Conservation (phyloP, 2,797 vertebrate genomes). For the Mico argentatus region DNA sequence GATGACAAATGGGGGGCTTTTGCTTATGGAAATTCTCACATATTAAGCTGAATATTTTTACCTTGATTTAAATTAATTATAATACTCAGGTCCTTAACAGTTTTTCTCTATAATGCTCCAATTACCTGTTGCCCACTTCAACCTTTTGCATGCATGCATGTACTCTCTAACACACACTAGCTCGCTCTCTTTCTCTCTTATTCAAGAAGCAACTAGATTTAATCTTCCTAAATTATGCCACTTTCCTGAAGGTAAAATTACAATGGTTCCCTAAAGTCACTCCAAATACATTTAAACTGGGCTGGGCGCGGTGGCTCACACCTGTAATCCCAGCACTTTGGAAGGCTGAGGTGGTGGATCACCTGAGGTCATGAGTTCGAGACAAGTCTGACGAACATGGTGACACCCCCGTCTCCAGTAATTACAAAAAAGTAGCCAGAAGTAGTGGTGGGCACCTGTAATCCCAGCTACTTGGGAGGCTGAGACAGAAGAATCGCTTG, state of each 20-base stretch:
- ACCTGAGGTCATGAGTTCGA: no score
- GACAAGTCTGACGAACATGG: no score
- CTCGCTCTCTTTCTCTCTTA: no score
- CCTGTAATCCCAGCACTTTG: no score
- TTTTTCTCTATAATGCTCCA: constrained; percentile 14
- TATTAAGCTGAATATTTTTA: background rate
- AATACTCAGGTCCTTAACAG: constrained; percentile 33
- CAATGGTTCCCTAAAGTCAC: constrained; percentile 1
- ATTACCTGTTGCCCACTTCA: background rate
- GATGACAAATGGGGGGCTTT: background rate
- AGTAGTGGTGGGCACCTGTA: no score
- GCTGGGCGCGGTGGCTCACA: no score
- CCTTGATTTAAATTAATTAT: background rate
- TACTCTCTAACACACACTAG: background rate
- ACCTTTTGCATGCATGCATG: no score
- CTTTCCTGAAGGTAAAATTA: background rate
- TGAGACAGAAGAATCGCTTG: no score
- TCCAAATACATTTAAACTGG: constrained; percentile 2
- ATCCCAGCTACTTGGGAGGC: no score
- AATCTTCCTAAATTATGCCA: constrained; percentile 28
- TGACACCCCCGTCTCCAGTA: no score
- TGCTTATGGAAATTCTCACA: constrained; percentile 36
- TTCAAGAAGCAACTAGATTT: constrained; percentile 21
- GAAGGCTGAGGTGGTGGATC: no score
- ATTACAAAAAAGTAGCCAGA: no score